phyloP scores from a whole-genome alignment of 2,113 vertebrate genomes.

The Dinomys branickii region DNA sequence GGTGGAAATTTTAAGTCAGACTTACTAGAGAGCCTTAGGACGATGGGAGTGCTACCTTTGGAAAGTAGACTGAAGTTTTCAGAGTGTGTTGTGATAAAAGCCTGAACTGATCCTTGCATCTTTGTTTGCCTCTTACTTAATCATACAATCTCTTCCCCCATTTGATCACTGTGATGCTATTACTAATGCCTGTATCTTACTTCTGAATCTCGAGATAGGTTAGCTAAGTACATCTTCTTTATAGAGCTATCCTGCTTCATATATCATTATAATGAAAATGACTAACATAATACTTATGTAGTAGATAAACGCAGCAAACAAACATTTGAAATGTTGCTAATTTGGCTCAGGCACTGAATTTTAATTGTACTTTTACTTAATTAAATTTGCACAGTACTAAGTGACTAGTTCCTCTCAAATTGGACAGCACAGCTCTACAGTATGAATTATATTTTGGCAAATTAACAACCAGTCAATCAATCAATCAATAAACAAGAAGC shows the following conservation, averaged over 20 bases:
- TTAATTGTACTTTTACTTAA: not conserved
- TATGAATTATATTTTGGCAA: not conserved
- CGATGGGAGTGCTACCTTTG: not conserved
- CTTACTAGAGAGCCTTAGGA: not conserved
- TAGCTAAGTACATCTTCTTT: not conserved
- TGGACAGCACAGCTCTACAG: not conserved
- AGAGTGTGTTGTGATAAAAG: not conserved
- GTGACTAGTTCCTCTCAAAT: not conserved
- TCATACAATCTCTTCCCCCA: not conserved
- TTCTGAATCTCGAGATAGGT: not conserved
- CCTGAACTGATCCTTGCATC: no score
- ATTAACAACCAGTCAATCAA: constrained; percentile 14
- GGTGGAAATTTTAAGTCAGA: not conserved
- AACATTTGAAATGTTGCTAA: constrained; percentile 30
- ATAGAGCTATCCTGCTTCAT: not conserved
- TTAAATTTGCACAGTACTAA: constrained; percentile 23
- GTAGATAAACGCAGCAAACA: not conserved
- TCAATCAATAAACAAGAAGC: not conserved
- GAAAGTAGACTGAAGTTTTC: no score
- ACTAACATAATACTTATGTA: not conserved
- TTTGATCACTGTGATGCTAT: not conserved
- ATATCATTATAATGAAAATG: not conserved
- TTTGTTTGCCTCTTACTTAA: not conserved
- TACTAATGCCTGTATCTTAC: not conserved
- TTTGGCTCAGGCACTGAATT: not conserved